phyloP scores from a whole-genome alignment of 2,888 invertebrate genomes.

The Portevinia maculata region DNA sequence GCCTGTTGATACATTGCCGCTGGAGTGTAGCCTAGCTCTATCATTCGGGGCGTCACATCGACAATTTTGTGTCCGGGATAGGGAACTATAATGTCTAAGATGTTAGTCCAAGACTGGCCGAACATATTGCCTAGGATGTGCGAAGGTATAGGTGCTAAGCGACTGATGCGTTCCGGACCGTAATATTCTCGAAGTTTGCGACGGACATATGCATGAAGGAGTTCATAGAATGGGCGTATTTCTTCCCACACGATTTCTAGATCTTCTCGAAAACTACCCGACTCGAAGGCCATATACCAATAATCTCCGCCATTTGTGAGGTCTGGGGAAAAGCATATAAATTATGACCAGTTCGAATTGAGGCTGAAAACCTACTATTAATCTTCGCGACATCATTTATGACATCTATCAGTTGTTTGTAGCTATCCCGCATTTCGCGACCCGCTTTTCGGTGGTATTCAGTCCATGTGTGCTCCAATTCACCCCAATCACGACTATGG shows the following conservation, averaged over 20 bases:
- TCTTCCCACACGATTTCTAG: slow-evolving; percentile 92
- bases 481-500: slow-evolving; percentile 92
- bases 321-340: slow-evolving; percentile 84
- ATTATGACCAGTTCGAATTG: too few species aligned
- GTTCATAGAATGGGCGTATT: slow-evolving; percentile 93
- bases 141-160: slow-evolving; percentile 92
- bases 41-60: slow-evolving; percentile 93
- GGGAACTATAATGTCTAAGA: slow-evolving; percentile 91
- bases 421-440: slow-evolving; percentile 89
- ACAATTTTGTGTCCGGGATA: slow-evolving; percentile 92
- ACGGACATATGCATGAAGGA: slow-evolving; percentile 94
- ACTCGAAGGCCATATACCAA: slow-evolving; percentile 95
- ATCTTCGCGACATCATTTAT: slow-evolving; percentile 91
- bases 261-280: slow-evolving; percentile 89
- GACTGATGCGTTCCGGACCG: slow-evolving; percentile 91
- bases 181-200: slow-evolving; percentile 92
- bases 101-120: slow-evolving; percentile 93
- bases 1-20: slow-evolving; percentile 92
- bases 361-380: slow-evolving; percentile 87
- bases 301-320: slow-evolving; percentile 94
- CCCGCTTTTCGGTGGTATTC: slow-evolving; percentile 95
- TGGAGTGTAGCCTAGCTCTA: slow-evolving; percentile 92
- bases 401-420: slow-evolving; percentile 90
- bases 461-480: slow-evolving; percentile 93
- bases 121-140: slow-evolving; percentile 96